Evolutionary conservation across 2,888 invertebrate genomes (phyloP).

Genomic region (Stomorhina lunata): DNA sequence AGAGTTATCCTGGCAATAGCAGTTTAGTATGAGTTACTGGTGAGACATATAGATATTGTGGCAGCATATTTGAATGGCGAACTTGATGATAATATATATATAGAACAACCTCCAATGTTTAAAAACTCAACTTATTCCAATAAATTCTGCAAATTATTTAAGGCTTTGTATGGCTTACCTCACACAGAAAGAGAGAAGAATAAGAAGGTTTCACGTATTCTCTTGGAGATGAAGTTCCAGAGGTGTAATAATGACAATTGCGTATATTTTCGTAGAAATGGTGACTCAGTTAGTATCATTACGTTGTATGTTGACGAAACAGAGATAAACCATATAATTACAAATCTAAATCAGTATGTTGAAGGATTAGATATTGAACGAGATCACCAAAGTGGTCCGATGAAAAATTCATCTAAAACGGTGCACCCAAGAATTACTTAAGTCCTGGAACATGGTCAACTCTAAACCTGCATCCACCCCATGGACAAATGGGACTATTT

Average conservation of each 20-base stretch:
- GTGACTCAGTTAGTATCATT: neutral
- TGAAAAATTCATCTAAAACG: slow-evolving; percentile 38
- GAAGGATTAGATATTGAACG: slow-evolving; percentile 57
- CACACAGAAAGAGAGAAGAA: slow-evolving; percentile 33
- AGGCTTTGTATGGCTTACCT: slow-evolving; percentile 26
- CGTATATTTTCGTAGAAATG: slow-evolving; percentile 27
- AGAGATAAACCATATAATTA: slow-evolving; percentile 12
- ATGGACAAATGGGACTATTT: slow-evolving; percentile 36
- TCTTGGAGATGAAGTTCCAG: slow-evolving; percentile 13
- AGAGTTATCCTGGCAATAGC: too few relatives aligned
- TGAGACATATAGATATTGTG: too few relatives aligned
- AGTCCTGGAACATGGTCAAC: slow-evolving; percentile 44
- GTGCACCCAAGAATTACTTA: slow-evolving; percentile 21
- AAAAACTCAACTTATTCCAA: slow-evolving; percentile 3
- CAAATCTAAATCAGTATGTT: slow-evolving; percentile 41
- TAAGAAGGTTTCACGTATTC: neutral
- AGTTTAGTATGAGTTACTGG: too few relatives aligned
- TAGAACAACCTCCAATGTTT: slow-evolving; percentile 56
- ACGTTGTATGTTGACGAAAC: slow-evolving; percentile 47
- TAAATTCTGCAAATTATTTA: slow-evolving; percentile 25
- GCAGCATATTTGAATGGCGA: too few relatives aligned
- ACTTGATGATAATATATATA: too few relatives aligned
- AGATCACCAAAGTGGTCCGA: slow-evolving; percentile 29
- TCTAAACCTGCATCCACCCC: slow-evolving; percentile 50
- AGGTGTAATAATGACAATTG: slow-evolving; percentile 39